Evolutionary conservation across 1,140 invertebrate species (phyloP).

Genomic region (Holotrichia oblita): DNA sequence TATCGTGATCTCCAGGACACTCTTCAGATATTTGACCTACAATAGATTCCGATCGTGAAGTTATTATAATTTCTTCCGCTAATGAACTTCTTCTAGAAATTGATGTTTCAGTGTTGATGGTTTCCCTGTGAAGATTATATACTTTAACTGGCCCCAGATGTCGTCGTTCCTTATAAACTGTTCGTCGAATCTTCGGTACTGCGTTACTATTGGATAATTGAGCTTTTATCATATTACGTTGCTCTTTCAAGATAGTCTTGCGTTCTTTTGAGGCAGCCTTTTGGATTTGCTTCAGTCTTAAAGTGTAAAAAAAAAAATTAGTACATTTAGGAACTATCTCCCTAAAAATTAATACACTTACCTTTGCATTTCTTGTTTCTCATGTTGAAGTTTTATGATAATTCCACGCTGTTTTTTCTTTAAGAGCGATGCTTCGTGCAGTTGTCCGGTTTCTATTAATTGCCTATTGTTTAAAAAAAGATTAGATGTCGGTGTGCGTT

Average conservation of each 20-base stretch:
- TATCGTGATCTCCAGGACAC: conserved; percentile 12
- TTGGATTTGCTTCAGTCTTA: conserved; percentile 59
- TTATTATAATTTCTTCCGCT: conserved; percentile 48
- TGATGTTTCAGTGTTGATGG: conserved; percentile 43
- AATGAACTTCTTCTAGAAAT: conserved; percentile 49
- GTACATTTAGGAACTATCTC: too few relatives aligned
- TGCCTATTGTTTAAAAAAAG: conserved; percentile 52
- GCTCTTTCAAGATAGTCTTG: conserved; percentile 55
- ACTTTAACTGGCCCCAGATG: conserved; percentile 56
- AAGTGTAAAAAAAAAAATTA: conserved; percentile 40
- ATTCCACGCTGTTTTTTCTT: conserved; percentile 61
- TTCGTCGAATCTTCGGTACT: conserved; percentile 48
- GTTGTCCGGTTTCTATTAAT: conserved; percentile 57
- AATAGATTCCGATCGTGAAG: conserved; percentile 46
- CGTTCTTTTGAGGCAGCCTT: conserved; percentile 57
- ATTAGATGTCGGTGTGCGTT: too few relatives aligned
- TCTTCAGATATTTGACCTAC: conserved; percentile 42
- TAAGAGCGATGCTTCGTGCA: conserved; percentile 57
- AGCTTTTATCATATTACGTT: conserved; percentile 56
- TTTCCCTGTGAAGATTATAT: conserved; percentile 43
- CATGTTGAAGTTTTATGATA: conserved; percentile 58
- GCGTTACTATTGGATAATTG: conserved; percentile 52
- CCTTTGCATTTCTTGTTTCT: conserved; percentile 59
- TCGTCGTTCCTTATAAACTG: conserved; percentile 39
- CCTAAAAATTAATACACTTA: conserved; percentile 46